Conservation (phyloP, 2,113 vertebrate species). For the Strigops habroptila region DNA sequence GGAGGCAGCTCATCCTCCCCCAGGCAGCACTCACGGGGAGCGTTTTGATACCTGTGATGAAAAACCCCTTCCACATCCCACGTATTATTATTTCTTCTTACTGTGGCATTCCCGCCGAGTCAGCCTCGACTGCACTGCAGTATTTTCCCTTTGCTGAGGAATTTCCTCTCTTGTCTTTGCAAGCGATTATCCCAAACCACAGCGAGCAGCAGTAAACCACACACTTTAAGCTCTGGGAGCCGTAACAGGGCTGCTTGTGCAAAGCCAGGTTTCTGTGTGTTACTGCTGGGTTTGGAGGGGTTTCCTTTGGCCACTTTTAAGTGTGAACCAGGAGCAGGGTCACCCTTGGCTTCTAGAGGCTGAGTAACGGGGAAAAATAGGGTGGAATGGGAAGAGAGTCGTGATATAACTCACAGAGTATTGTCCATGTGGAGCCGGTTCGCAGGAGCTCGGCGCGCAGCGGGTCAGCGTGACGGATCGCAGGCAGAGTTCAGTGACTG, state of each 20-base stretch:
- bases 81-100: not conserved
- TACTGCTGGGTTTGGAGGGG: rapidly evolving
- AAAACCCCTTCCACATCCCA: not conserved
- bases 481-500: not conserved
- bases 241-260: rapidly evolving
- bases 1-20: not conserved
- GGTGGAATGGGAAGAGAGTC: not conserved
- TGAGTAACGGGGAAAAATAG: rapidly evolving
- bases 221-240: rapidly evolving
- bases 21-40: rapidly evolving
- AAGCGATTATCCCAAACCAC: rapidly evolving
- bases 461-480: not conserved
- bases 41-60: rapidly evolving
- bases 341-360: rapidly evolving
- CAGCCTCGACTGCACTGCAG: slow-evolving; percentile 31
- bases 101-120: not conserved
- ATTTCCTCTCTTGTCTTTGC: not conserved
- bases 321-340: rapidly evolving
- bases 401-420: rapidly evolving
- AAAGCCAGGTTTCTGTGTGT: not conserved
- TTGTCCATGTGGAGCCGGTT: not conserved
- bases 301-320: rapidly evolving
- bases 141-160: not conserved
- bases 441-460: not conserved
- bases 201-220: not conserved